Percentiles rank a stretch among this genome's conserved stretches.
phyloP scores from a whole-genome alignment of 2,888 invertebrate genomes.

The Parnassius orleans region DNA sequence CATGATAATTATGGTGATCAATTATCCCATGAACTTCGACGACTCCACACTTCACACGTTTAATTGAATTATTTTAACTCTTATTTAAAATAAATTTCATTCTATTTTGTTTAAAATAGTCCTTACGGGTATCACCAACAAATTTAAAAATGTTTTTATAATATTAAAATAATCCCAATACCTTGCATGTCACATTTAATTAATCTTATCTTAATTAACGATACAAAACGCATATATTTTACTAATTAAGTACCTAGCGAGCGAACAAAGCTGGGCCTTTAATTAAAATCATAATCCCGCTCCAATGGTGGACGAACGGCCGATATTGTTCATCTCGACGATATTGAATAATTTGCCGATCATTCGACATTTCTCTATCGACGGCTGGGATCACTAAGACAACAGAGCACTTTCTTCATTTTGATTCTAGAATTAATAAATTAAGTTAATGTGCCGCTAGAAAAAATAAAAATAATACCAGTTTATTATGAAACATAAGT shows the following conservation, averaged over 20 bases:
- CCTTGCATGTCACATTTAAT: neutral
- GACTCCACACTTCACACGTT: too few species aligned
- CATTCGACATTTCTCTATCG: constrained; percentile 30
- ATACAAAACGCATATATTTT: neutral
- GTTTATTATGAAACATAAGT: neutral
- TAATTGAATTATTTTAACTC: too few species aligned
- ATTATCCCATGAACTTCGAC: too few species aligned
- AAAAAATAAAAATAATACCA: neutral
- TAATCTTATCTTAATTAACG: neutral
- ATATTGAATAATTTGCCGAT: constrained; percentile 27
- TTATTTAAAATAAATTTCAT: too few species aligned
- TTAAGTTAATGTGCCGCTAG: neutral
- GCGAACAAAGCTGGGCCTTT: constrained; percentile 6
- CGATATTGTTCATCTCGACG: constrained; percentile 18
- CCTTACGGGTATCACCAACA: too few species aligned
- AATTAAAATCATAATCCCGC: constrained; percentile 23
- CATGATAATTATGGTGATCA: too few species aligned
- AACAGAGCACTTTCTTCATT: constrained; percentile 8
- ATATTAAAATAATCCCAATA: neutral
- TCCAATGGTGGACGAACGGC: constrained; percentile 9
- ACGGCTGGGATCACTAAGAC: constrained; percentile 8
- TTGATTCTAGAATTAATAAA: constrained; percentile 8
- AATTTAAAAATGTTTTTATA: too few species aligned
- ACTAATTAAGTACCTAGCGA: constrained; percentile 6
- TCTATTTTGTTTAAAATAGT: too few species aligned